Conservation (phyloP, 2,113 vertebrate genomes). For the Oreochromis aureus region DNA sequence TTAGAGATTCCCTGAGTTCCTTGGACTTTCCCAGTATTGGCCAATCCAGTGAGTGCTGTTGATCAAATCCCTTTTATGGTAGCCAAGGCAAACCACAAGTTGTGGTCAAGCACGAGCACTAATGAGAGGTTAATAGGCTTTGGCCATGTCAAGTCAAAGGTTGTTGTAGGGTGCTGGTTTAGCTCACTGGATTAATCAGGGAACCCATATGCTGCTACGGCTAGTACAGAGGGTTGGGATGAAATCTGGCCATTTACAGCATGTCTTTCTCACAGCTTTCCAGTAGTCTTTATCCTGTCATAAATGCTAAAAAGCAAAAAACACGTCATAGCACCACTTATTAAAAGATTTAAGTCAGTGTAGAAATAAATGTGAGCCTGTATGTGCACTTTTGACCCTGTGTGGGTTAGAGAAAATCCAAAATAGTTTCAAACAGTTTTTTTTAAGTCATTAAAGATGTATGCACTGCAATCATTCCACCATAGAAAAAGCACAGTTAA, state of each 20-base stretch:
- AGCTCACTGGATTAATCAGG: not conserved
- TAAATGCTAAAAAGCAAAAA: not conserved
- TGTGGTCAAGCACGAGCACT: not conserved
- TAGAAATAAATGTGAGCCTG: rapidly evolving
- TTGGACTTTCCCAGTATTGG: not conserved
- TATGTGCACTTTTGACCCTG: not conserved
- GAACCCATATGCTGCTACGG: not conserved
- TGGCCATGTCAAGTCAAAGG: not conserved
- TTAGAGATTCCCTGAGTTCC: rapidly evolving
- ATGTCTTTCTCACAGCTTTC: not conserved
- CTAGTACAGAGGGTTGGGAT: not conserved
- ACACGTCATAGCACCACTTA: rapidly evolving
- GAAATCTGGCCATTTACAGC: not conserved
- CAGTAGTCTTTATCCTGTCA: not conserved
- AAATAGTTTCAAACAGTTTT: not conserved
- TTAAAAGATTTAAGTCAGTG: not conserved
- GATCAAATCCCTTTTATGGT: not conserved
- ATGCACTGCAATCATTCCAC: not conserved
- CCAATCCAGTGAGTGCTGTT: not conserved
- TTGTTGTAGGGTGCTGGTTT: not conserved
- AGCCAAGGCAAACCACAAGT: not conserved
- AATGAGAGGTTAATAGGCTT: not conserved
- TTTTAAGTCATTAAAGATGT: not conserved
- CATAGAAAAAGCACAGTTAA: not conserved
- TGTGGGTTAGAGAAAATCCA: not conserved